Percentiles rank a stretch among this genome's conserved stretches.
phyloP scores from a whole-genome alignment of 2,797 vertebrate species.

The Erpetoichthys calabaricus region DNA sequence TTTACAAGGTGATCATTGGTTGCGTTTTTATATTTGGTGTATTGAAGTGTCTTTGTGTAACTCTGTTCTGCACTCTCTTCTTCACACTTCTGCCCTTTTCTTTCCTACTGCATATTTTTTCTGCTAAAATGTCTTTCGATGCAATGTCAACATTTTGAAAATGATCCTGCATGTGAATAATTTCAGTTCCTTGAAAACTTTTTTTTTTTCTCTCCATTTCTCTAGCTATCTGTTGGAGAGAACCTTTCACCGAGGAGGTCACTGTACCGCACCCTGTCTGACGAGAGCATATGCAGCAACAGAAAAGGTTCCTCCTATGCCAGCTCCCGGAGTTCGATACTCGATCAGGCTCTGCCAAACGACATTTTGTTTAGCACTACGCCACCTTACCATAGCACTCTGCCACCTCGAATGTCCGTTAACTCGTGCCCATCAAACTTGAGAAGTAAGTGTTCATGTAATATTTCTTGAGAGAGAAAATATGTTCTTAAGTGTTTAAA shows the following conservation, averaged over 20 bases:
- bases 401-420: conserved; percentile 69
- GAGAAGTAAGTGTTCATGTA: conserved; percentile 61
- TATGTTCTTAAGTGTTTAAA: too few species aligned
- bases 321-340: conserved; percentile 77
- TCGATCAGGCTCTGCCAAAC: conserved; percentile 82
- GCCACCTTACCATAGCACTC: conserved; percentile 74
- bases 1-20: too few species aligned
- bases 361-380: conserved; percentile 94
- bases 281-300: conserved; percentile 85
- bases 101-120: too few species aligned
- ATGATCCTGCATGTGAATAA: too few species aligned
- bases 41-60: too few species aligned
- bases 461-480: too few species aligned
- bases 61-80: too few species aligned
- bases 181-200: too few species aligned
- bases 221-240: conserved; percentile 59
- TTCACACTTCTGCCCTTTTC: too few species aligned
- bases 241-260: conserved; percentile 67
- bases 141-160: too few species aligned
- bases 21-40: too few species aligned
- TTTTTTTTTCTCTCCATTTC: background rate
- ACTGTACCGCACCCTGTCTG: conserved; percentile 80
- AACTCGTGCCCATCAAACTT: conserved; percentile 66
- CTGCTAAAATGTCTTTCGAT: too few species aligned
- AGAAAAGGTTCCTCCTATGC: conserved; percentile 72